A percentile compares a stretch with the other conserved stretches of the same genome.
phyloP scores from a whole-genome alignment of 2,797 vertebrate species.

The Schizothorax lantsangensis region DNA sequence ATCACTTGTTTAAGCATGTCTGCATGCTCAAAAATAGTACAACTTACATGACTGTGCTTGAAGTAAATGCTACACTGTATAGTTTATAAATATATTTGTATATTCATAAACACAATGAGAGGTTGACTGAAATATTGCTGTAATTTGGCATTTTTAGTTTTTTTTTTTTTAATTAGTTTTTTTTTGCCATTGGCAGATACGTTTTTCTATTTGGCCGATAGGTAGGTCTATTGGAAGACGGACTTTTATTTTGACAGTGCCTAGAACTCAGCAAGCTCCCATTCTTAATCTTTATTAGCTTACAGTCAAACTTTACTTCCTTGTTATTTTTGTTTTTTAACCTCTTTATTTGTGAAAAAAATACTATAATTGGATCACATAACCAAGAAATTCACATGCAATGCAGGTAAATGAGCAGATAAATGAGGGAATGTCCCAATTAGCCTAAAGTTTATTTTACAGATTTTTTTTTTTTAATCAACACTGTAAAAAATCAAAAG shows the following conservation, averaged over 20 bases:
- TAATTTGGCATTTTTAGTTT: not conserved
- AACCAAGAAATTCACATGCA: too few relatives aligned
- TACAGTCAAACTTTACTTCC: not conserved
- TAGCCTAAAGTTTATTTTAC: too few relatives aligned
- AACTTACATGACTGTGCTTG: not conserved
- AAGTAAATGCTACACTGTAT: not conserved
- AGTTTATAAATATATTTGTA: not conserved
- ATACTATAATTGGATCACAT: too few relatives aligned
- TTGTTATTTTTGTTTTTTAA: too few relatives aligned
- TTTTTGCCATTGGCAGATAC: too few relatives aligned
- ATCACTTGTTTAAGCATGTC: constrained; percentile 11
- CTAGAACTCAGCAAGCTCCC: not conserved
- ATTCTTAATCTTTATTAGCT: not conserved
- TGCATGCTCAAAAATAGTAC: not conserved
- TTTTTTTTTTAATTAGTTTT: too few relatives aligned
- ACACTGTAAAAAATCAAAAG: too few relatives aligned
- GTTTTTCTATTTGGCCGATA: too few relatives aligned
- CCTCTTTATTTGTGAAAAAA: too few relatives aligned
- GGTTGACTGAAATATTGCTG: not conserved
- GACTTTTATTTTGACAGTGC: not conserved
- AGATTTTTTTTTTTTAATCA: too few relatives aligned
- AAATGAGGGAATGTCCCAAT: too few relatives aligned
- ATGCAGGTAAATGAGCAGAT: too few relatives aligned
- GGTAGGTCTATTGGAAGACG: not conserved
- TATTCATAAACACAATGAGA: not conserved